Evolutionary conservation across 2,797 vertebrate species (phyloP), one percentile per base, ranked within the genome.

Genomic region (Lepidocolaptes lacrymiger): DNA sequence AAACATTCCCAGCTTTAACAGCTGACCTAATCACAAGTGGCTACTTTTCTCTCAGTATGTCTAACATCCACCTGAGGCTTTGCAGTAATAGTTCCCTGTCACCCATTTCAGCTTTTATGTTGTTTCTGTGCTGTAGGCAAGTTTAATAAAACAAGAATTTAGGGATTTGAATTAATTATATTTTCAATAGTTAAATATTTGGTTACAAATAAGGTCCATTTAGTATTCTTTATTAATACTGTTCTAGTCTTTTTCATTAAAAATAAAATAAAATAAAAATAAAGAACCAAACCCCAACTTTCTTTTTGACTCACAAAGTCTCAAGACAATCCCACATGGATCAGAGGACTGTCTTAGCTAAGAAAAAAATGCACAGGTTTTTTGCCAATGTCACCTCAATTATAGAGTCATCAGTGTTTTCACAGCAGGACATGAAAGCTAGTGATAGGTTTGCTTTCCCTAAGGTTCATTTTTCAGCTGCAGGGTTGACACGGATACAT

Each of bases 361-460:
- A 89, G 85, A 48, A 83, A 93, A 94, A 88, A 91, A 27, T 68
- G 13, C 39, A 39, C 24, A 88, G 32, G 16, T 10, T 81, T 89
- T 93, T 94, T 88, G 43, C 39, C 89, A 96, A 73, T 91, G 92
- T 97, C 95, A 97, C 92, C 77, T 94, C 92, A 80, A 95, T 97
- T 96, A 96, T 89, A 68, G 34, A 94, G 63, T 85, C 74, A 95
- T 95, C 89, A 94, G 51, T 88, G 75, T 89, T 96, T 97, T 88
- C 85, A 96, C 71, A 82, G 79, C 52, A 85, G 58, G 81, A 88
- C 62, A 85, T 7, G 21, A 84, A 95, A 93, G 26, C 41, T 80
- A n/a, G 34, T 93, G 84, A 92, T 95, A 94, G 14, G 43, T 90
- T 95, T 94, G 18, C 21, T 88, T 89, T 95, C 91, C 95, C 94